phyloP scores from a whole-genome alignment of 1,140 invertebrate genomes.

The Meloidogyne exigua region DNA sequence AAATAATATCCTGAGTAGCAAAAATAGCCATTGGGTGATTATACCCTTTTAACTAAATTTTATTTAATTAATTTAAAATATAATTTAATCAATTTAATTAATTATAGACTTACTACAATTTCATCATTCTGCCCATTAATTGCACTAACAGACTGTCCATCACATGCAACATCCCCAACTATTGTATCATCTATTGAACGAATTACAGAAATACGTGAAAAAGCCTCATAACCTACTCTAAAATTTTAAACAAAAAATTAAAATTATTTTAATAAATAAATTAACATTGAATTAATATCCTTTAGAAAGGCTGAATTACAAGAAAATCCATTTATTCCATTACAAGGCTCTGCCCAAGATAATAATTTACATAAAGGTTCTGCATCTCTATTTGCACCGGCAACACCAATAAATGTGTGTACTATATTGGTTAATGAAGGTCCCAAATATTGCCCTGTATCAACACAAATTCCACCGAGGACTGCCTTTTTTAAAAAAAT shows the following conservation, averaged over 20 bases:
- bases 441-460: slow-evolving; percentile 35
- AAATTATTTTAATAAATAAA: not conserved
- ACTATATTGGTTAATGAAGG: slow-evolving; percentile 29
- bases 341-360: slow-evolving; percentile 17
- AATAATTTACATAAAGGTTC: slow-evolving; percentile 21
- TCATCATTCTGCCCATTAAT: slow-evolving; percentile 24
- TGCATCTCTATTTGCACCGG: slow-evolving; percentile 39
- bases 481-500: slow-evolving; percentile 20
- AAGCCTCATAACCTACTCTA: slow-evolving; percentile 21
- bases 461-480: slow-evolving; percentile 35
- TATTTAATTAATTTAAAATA: too few species aligned
- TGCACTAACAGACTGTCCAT: slow-evolving; percentile 8
- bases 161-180: slow-evolving; percentile 12
- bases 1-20: not conserved
- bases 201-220: slow-evolving; percentile 13
- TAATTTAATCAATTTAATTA: too few species aligned
- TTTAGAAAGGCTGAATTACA: slow-evolving; percentile 27
- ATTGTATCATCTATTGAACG: slow-evolving; percentile 21
- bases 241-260: not conserved
- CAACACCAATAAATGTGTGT: slow-evolving; percentile 45
- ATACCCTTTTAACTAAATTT: not conserved
- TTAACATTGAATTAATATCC: slow-evolving; percentile 32
- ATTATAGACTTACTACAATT: slow-evolving; percentile 1
- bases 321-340: slow-evolving; percentile 30
- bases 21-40: not conserved